Conservation (phyloP, 2,888 invertebrate species). For the Agonopterix arenella region DNA sequence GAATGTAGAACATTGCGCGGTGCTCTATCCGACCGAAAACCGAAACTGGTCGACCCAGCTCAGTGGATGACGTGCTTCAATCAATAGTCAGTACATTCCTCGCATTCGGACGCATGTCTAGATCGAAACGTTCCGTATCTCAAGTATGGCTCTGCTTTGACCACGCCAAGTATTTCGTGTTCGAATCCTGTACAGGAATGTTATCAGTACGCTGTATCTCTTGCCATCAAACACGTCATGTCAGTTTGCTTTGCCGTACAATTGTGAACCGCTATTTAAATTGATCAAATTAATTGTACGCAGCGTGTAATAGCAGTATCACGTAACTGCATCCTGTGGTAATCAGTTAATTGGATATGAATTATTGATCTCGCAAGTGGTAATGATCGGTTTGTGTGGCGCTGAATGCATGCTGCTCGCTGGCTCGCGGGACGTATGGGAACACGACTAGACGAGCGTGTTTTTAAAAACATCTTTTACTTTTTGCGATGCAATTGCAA, state of each 20-base stretch:
- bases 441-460: slow-evolving; percentile 21
- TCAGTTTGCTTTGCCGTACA: slow-evolving; percentile 3
- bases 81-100: slow-evolving; percentile 62
- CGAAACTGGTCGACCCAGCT: slow-evolving; percentile 50
- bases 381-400: slow-evolving; percentile 39
- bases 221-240: slow-evolving; percentile 50
- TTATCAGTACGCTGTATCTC: slow-evolving; percentile 67
- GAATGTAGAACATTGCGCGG: slow-evolving; percentile 54
- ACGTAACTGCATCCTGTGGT: slow-evolving; percentile 44
- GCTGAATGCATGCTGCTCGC: slow-evolving; percentile 3
- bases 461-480: slow-evolving; percentile 22
- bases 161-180: slow-evolving; percentile 66
- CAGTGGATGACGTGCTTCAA: slow-evolving; percentile 54
- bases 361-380: slow-evolving; percentile 52
- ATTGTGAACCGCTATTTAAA: slow-evolving; percentile 60
- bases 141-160: slow-evolving; percentile 50
- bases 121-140: slow-evolving; percentile 44
- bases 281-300: slow-evolving; percentile 50
- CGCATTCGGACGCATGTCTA: slow-evolving; percentile 55
- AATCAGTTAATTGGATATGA: slow-evolving; percentile 62
- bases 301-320: slow-evolving; percentile 32
- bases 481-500: slow-evolving; percentile 20
- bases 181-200: slow-evolving; percentile 67
- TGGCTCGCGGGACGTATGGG: slow-evolving; percentile 30
- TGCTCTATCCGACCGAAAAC: slow-evolving; percentile 33